These are phyloP conservation scores for Semotilus atromaculatus DNA, from an alignment of 2,797 vertebrate species.

Conservation along the genomic window DNA sequence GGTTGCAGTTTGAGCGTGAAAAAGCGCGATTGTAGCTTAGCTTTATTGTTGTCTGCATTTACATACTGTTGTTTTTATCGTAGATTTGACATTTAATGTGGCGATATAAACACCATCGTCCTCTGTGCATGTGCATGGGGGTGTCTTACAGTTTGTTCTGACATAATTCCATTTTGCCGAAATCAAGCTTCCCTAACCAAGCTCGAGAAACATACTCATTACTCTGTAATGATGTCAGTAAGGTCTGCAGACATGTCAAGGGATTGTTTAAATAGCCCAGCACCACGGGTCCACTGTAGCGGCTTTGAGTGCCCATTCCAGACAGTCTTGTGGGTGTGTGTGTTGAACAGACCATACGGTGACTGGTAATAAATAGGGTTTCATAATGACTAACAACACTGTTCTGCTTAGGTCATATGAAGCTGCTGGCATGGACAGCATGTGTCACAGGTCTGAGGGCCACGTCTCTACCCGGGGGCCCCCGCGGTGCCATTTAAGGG, in stretches of 20 bases:
- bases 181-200: conserved; percentile 27
- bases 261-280: conserved; percentile 33
- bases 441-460: conserved; percentile 46
- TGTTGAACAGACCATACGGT: conserved; percentile 28
- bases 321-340: conserved; percentile 24
- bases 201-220: conserved; percentile 33
- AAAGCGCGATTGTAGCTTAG: neutral
- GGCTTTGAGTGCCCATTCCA: conserved; percentile 9
- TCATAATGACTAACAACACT: conserved; percentile 55
- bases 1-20: neutral
- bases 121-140: conserved; percentile 15
- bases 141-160: conserved; percentile 9
- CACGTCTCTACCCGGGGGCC: conserved; percentile 32
- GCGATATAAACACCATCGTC: neutral
- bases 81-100: neutral
- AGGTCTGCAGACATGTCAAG: conserved; percentile 10
- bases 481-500: conserved; percentile 58
- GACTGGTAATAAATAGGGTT: conserved; percentile 55
- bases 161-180: conserved; percentile 29
- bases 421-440: conserved; percentile 44
- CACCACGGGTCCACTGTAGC: neutral
- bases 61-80: neutral
- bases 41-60: conserved; percentile 1
- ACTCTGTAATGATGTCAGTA: conserved; percentile 21
- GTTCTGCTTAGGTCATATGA: conserved; percentile 45